phyloP scores from a whole-genome alignment of 2,113 vertebrate genomes.

The Phrynocephalus versicolor region DNA sequence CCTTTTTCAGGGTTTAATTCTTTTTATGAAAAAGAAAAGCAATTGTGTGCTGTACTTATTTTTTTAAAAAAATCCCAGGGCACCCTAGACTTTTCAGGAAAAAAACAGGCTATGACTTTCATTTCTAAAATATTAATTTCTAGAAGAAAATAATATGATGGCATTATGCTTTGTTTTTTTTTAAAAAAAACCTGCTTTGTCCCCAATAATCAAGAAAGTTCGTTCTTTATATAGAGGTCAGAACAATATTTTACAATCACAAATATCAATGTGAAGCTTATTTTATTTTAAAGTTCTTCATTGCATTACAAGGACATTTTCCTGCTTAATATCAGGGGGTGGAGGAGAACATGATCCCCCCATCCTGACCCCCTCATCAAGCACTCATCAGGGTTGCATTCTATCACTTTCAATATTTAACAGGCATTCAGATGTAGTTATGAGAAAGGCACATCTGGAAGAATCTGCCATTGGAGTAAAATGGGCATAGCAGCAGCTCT shows the following conservation, averaged over 20 bases:
- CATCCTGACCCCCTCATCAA: too few relatives aligned
- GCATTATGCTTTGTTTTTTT: neutral
- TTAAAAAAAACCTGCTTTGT: neutral
- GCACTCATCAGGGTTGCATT: too few relatives aligned
- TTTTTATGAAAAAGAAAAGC: constrained; percentile 16
- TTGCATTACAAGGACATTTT: too few relatives aligned
- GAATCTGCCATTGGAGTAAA: too few relatives aligned
- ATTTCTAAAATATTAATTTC: constrained; percentile 21
- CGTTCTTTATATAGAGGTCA: neutral
- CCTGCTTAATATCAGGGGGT: neutral
- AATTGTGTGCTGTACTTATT: neutral
- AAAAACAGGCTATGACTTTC: neutral
- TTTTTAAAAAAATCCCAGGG: neutral
- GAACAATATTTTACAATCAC: neutral
- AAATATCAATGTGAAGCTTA: neutral
- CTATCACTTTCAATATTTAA: too few relatives aligned
- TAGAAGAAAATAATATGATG: neutral
- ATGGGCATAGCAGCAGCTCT: too few relatives aligned
- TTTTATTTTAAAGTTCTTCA: neutral
- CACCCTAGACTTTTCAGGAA: neutral
- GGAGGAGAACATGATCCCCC: neutral
- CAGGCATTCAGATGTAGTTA: too few relatives aligned
- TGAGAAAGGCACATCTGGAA: too few relatives aligned
- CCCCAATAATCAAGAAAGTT: neutral
- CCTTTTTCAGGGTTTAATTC: constrained; percentile 27